Base-by-base conservation (phyloP, 2,888 invertebrate genomes). In the Agrilus cyanescens region DNA sequence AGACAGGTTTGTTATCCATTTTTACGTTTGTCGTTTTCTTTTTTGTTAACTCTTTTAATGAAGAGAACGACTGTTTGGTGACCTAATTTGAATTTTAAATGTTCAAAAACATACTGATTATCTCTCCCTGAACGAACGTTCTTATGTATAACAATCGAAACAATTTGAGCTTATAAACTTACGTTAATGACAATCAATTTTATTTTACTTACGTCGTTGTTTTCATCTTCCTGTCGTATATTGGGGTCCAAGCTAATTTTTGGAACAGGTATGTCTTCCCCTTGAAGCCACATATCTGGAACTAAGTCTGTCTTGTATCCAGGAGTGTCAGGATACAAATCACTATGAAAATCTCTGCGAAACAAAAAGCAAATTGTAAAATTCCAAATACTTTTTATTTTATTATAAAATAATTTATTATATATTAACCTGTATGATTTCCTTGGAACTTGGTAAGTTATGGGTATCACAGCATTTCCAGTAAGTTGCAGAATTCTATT, bases 251-350 rank as follows among this genome's bases (percentile, higher is more conserved):
- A 70, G 35, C 84, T 87, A 56, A 91, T 85, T 70, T 80, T 86
- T 43, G 80, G 77, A 46, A 89, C 78, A n/a, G 81, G 71, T 41
- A 76, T 72, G 63, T 89, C 84, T 39, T 74, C 73, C 31, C 87
- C 85, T 50, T 76, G 75, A 44, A 87, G 72, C 95, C 95, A 96
- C 61, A 85, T 80, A 8, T 77, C 72, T 7, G 87, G 84, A 45
- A 78, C 80, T 56, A 91, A 71, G 53, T 85, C 82, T 4, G 93
- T 85, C 49, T 82, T 76, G 37, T 76, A 79, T 36, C 90, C 88
- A 30, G 78, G 71, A 1, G 95, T 96, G 44, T 91, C 91, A 0
- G 95, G 95, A 70, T 87, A 96, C 46, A 96, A 69, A 66, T 96
- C 96, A 3, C 84, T 82, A 68, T 96, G 95, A 64, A 91, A 96